These are phyloP conservation scores for Phania funesta DNA, from an alignment of 2,888 invertebrate species.

Conservation along the genomic window DNA sequence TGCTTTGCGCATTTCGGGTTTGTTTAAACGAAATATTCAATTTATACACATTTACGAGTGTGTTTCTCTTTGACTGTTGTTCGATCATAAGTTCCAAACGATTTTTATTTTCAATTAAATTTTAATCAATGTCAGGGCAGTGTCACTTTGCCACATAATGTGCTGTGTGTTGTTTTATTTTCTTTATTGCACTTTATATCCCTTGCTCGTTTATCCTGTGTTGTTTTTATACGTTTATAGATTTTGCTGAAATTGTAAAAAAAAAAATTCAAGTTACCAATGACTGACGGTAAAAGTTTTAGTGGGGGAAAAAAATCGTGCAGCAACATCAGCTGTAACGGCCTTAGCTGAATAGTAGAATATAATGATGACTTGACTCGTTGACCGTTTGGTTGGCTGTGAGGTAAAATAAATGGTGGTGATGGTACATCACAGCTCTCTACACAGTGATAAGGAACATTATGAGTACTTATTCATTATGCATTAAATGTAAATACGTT, in stretches of 20 bases:
- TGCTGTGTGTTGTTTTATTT: constrained; percentile 16
- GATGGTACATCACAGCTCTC: not conserved
- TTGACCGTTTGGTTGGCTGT: constrained; percentile 36
- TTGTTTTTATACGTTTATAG: constrained; percentile 59
- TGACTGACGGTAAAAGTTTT: constrained; percentile 51
- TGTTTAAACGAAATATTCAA: constrained; percentile 41
- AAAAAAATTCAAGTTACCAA: constrained; percentile 19
- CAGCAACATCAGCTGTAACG: constrained; percentile 20
- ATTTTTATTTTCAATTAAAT: constrained; percentile 70
- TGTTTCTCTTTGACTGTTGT: constrained; percentile 45
- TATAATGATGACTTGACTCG: constrained; percentile 38
- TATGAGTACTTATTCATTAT: constrained; percentile 77
- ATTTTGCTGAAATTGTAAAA: constrained; percentile 63
- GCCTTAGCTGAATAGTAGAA: constrained; percentile 2
- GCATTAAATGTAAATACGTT: constrained; percentile 80
- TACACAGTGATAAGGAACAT: constrained; percentile 53
- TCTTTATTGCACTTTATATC: not conserved
- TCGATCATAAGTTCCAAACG: constrained; percentile 56
- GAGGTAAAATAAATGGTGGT: not conserved
- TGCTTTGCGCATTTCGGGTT: constrained; percentile 23
- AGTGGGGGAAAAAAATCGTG: not conserved
- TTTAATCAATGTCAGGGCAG: constrained; percentile 68
- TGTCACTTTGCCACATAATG: constrained; percentile 52
- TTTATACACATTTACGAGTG: constrained; percentile 17
- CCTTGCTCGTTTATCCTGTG: constrained; percentile 4